Conservation (phyloP, 2,113 vertebrate species). For the Epinephelus moara region DNA sequence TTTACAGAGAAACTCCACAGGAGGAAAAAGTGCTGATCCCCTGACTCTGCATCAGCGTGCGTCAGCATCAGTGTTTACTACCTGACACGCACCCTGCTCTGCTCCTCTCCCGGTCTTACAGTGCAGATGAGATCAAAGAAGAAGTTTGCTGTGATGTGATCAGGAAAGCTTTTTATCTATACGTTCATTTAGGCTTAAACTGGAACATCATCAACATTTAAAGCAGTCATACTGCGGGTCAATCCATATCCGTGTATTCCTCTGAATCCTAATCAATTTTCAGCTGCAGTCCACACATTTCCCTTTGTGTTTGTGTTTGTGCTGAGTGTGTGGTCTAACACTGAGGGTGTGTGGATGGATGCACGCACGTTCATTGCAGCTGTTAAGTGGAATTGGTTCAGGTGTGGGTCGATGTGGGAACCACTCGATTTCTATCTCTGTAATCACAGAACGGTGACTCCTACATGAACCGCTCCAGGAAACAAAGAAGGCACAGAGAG, state of each 20-base stretch:
- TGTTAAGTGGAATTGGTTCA: constrained; percentile 47
- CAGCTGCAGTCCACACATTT: neutral
- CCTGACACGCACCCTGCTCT: constrained; percentile 12
- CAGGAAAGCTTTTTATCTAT: neutral
- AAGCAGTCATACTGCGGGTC: neutral
- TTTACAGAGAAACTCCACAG: constrained; percentile 62
- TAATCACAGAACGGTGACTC: constrained; percentile 76
- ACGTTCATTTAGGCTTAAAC: neutral
- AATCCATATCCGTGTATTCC: neutral
- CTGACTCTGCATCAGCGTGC: constrained; percentile 17
- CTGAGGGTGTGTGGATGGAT: constrained; percentile 1
- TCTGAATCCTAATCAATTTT: constrained; percentile 29
- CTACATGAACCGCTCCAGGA: constrained; percentile 65
- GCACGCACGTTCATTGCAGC: constrained; percentile 12
- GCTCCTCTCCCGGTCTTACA: neutral
- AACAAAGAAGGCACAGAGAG: constrained; percentile 74
- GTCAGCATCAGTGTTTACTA: constrained; percentile 61
- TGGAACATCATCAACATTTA: constrained; percentile 5
- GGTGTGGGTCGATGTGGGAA: constrained; percentile 70
- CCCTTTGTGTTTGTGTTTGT: constrained; percentile 7
- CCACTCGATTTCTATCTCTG: constrained; percentile 59
- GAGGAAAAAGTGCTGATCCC: constrained; percentile 53
- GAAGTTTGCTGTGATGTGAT: constrained; percentile 15
- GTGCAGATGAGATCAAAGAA: constrained; percentile 29
- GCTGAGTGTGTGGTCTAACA: constrained; percentile 29